Conservation (phyloP, 2,113 vertebrate species). For the Microtus ochrogaster region DNA sequence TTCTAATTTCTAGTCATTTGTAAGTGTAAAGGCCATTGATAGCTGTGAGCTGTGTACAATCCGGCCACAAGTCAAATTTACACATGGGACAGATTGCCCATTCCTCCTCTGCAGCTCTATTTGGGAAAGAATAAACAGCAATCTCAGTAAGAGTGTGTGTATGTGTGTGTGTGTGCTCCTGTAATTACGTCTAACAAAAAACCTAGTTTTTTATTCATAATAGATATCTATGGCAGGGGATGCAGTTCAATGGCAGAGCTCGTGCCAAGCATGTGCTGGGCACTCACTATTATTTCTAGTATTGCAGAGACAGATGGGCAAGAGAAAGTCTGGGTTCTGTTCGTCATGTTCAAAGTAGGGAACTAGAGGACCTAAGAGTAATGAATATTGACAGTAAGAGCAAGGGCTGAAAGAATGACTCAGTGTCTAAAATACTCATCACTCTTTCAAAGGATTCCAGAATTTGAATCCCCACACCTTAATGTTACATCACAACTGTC, state of each 20-base stretch:
- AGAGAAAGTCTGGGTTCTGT: not conserved
- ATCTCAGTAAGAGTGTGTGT: not conserved
- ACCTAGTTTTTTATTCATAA: slow-evolving; percentile 8
- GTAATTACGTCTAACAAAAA: not conserved
- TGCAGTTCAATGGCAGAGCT: not conserved
- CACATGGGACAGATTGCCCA: not conserved
- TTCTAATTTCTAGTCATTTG: not conserved
- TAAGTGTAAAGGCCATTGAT: slow-evolving; percentile 9
- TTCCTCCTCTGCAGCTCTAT: not conserved
- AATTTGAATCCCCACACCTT: not conserved
- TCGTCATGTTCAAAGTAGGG: not conserved
- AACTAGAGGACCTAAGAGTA: not conserved
- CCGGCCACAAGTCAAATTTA: not conserved
- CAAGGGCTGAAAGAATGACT: not conserved
- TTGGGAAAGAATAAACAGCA: slow-evolving; percentile 16
- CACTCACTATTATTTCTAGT: not conserved
- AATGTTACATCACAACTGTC: not conserved
- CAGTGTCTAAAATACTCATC: not conserved
- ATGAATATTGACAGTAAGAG: not conserved
- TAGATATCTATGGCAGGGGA: not conserved
- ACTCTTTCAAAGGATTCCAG: not conserved
- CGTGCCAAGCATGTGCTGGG: not conserved
- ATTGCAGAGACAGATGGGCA: not conserved
- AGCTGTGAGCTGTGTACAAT: not conserved
- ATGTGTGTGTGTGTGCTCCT: not conserved